phyloP scores from a whole-genome alignment of 2,113 vertebrate species.

The Trochalopteron elliotii region DNA sequence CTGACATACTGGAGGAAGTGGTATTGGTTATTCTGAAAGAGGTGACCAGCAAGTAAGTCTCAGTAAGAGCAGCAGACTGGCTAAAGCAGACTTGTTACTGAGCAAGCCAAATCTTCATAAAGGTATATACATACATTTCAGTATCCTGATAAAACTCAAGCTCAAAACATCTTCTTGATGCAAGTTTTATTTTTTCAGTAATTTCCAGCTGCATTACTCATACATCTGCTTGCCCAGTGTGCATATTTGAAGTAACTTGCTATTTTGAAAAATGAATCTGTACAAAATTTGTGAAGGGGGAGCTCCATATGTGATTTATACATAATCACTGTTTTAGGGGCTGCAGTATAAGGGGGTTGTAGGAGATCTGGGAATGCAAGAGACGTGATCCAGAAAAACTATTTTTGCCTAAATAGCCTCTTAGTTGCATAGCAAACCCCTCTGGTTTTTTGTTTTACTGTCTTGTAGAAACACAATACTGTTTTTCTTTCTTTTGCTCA shows the following conservation, averaged over 20 bases:
- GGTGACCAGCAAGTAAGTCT: not conserved
- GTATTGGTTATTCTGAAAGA: not conserved
- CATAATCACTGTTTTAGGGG: not conserved
- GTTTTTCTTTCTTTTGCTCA: not conserved
- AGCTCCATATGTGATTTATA: not conserved
- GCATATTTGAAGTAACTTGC: not conserved
- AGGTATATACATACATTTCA: not conserved
- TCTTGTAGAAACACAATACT: not conserved
- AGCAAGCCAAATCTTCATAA: not conserved
- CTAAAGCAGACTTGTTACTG: not conserved
- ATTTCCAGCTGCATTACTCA: not conserved
- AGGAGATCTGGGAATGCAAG: not conserved
- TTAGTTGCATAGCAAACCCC: not conserved
- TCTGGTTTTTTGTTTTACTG: not conserved
- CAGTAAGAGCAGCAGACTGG: not conserved
- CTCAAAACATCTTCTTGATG: not conserved
- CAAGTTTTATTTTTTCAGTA: not conserved
- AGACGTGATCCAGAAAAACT: not conserved
- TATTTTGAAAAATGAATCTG: not conserved
- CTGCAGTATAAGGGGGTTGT: not conserved
- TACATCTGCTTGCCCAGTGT: not conserved
- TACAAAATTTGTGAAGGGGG: not conserved
- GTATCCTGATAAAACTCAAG: not conserved
- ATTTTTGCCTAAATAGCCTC: not conserved
- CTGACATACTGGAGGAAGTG: not conserved